A percentile compares a stretch with the other conserved stretches of the same genome.
phyloP scores from a whole-genome alignment of 1,140 invertebrate genomes.

The Aplysia californica region DNA sequence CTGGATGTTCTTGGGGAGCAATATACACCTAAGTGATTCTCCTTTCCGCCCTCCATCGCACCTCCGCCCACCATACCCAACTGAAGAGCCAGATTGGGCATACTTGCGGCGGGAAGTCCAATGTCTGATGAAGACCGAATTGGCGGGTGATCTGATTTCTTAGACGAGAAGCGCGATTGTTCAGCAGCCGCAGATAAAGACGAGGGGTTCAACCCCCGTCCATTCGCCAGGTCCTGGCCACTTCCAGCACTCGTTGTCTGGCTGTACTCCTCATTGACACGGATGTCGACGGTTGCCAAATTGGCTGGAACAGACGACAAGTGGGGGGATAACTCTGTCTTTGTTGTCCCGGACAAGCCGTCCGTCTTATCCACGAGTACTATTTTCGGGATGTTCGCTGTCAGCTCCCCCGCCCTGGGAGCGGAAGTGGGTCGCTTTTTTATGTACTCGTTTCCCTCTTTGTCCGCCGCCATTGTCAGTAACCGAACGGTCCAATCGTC shows the following conservation, averaged over 20 bases:
- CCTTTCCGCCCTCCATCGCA: slow-evolving; percentile 13
- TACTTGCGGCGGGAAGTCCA: slow-evolving; percentile 31
- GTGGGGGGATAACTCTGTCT: slow-evolving; percentile 40
- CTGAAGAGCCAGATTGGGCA: slow-evolving; percentile 36
- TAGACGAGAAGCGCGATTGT: no score
- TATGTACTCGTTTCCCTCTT: slow-evolving; percentile 18
- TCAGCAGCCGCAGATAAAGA: no score
- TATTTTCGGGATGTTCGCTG: slow-evolving; percentile 30
- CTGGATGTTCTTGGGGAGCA: slow-evolving; percentile 47
- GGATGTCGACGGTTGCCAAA: slow-evolving; percentile 35
- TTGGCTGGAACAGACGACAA: slow-evolving; percentile 46
- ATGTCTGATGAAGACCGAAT: slow-evolving; percentile 53
- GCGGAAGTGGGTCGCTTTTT: slow-evolving; percentile 20
- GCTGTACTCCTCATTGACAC: neutral
- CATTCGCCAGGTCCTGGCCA: slow-evolving; percentile 48
- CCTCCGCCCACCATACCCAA: neutral
- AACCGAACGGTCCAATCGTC: neutral
- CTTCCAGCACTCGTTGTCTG: neutral
- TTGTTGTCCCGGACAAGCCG: slow-evolving; percentile 68
- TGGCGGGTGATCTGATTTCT: slow-evolving; percentile 46
- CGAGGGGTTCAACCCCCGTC: no score
- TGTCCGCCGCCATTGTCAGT: slow-evolving; percentile 11
- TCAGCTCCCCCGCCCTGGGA: slow-evolving; percentile 19
- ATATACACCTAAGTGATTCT: slow-evolving; percentile 36
- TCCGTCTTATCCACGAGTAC: slow-evolving; percentile 27